Conservation (phyloP, 53 echinoderm and acorn worm species). For the Zoroaster sp. region DNA sequence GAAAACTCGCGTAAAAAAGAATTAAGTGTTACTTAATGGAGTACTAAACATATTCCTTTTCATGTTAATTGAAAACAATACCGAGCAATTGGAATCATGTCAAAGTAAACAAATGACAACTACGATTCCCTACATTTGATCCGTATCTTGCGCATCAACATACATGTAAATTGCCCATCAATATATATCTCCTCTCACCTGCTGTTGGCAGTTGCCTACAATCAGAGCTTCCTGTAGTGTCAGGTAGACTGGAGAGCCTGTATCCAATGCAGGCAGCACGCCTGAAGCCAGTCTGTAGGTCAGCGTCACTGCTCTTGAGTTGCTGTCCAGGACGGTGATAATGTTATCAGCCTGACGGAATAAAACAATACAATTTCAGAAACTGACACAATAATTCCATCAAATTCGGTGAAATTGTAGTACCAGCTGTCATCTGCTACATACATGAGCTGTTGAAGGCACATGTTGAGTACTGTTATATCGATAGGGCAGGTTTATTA, state of each 20-base stretch:
- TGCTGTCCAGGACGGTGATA: conserved; percentile 89
- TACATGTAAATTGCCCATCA: no score
- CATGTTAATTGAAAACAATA: no score
- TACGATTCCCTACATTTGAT: no score
- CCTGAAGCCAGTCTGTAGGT: conserved; percentile 78
- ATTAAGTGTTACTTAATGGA: no score
- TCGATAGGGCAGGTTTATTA: not conserved
- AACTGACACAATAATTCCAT: not conserved
- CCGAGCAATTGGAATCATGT: no score
- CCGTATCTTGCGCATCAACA: no score
- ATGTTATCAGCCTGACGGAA: conserved; percentile 81
- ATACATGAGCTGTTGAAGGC: no score
- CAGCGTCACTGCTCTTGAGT: conserved; percentile 73
- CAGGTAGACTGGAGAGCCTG: conserved; percentile 77
- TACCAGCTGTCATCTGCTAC: not conserved
- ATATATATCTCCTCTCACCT: conserved; percentile 64
- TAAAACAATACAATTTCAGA: not conserved
- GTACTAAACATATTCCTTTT: no score
- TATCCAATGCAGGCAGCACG: conserved; percentile 72
- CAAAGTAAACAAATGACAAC: no score
- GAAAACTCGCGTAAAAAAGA: no score
- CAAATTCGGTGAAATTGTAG: not conserved
- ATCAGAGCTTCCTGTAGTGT: conserved; percentile 91
- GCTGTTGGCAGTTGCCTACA: conserved; percentile 91
- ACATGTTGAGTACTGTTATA: not conserved